Base-by-base conservation (phyloP, 1,140 invertebrate species). In the Pentalonia nigronervosa region DNA sequence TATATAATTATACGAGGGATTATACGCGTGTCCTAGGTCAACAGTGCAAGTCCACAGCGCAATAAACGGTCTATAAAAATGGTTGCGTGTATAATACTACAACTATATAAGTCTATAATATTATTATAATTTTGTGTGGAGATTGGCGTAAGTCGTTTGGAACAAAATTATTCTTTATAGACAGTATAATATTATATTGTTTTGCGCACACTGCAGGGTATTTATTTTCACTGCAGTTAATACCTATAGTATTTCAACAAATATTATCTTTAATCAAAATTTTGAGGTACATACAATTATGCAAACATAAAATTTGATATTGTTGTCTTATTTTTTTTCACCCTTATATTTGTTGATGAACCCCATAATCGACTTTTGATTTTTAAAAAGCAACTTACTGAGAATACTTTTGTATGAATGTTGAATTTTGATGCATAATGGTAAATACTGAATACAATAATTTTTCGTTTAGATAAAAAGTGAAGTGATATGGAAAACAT, bases 1-100 rank as follows among this genome's bases (percentile, higher is more conserved):
- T 76, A 76, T 34, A 76, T 45, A 41, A 41, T 41, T 84, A 41
- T 41, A 25, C 36, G 36, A 84, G 41, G 60, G 30, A 76, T n/a
- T 76, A 76, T 76, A 30, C 60, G n/a, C 60, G 36, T 83, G 81
- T 84, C 83, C 41, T 84, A 41, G 83, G 83, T 84, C 36, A 84
- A 84, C 30, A n/a, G 14, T 76, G 30, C 30, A 45, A 84, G 36
- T 41, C 34, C 11, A 3, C 36, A 25, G 21, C 23, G 41, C 20
- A 84, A 41, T 84, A 84, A 84, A 84, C 83, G 83, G 83, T 45
- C 36, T 36, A 84, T 84, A 41, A 41, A 84, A 84, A 84, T 21
- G 8, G n/a, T 76, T 76, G n/a, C 14, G 60, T 76, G 60, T 76
- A 53, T 21, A 67, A 53, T 21, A 67, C 60, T n/a, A 56, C 25